These are phyloP conservation scores for Labeo calbasu DNA, from an alignment of 2,797 vertebrate genomes.

Conservation along the genomic window DNA sequence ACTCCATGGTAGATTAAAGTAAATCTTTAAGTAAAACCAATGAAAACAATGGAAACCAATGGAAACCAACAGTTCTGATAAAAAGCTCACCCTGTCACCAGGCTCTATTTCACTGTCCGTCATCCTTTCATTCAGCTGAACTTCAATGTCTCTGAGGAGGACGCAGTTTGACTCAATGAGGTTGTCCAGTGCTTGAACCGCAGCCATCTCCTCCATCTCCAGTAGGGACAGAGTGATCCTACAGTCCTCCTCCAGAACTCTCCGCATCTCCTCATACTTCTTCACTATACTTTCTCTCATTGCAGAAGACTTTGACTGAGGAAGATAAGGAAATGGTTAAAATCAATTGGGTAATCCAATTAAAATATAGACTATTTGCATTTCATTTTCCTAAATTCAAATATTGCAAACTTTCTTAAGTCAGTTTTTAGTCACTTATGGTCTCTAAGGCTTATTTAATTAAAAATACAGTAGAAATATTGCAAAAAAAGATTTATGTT, in stretches of 20 bases:
- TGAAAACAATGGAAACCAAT: not conserved
- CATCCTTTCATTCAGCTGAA: conserved; percentile 65
- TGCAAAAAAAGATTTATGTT: not conserved
- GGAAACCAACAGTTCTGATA: not conserved
- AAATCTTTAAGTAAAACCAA: not conserved
- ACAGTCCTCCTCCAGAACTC: conserved; percentile 74
- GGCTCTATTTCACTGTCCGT: conserved; percentile 38
- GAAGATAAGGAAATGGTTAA: not conserved
- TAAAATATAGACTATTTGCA: not conserved
- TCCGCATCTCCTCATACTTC: conserved; percentile 77
- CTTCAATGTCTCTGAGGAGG: conserved; percentile 74
- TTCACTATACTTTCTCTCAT: conserved; percentile 70
- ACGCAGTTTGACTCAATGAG: conserved; percentile 73
- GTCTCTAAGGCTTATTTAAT: not conserved
- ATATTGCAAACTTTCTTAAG: not conserved
- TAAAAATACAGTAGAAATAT: not conserved
- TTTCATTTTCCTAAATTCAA: not conserved
- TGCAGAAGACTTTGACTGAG: conserved; percentile 71
- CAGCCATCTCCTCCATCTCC: conserved; percentile 77
- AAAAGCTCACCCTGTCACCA: conserved; percentile 38
- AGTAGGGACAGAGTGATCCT: conserved; percentile 74
- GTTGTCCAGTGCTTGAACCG: conserved; percentile 68
- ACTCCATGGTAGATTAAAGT: not conserved
- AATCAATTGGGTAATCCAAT: not conserved
- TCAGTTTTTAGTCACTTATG: not conserved